A percentile compares a stretch with the other conserved stretches of the same genome.
These are phyloP conservation scores for Pachycephala philippinensis DNA, from an alignment of 2,113 vertebrate species.

Conservation along the genomic window DNA sequence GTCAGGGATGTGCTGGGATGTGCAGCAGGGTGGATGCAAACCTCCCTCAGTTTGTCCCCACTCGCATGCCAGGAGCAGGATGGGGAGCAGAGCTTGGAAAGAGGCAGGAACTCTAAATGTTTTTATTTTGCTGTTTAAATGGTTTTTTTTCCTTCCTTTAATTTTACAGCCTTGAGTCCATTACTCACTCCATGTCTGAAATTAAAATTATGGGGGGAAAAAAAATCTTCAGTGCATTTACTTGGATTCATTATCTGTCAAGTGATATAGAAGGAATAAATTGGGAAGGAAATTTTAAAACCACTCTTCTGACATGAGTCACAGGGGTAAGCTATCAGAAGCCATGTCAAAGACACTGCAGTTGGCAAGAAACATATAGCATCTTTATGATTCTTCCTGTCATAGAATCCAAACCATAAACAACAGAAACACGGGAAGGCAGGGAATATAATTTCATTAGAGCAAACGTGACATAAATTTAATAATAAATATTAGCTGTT, in stretches of 20 bases:
- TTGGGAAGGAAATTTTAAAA: conserved; percentile 40
- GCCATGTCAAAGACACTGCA: not conserved
- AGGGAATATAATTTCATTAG: conserved; percentile 59
- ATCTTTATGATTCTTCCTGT: conserved; percentile 10
- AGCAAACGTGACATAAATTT: conserved; percentile 50
- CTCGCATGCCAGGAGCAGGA: not conserved
- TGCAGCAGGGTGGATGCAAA: not conserved
- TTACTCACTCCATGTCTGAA: not conserved
- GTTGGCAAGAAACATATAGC: not conserved
- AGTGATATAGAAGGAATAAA: conserved; percentile 16
- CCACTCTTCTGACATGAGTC: conserved; percentile 32
- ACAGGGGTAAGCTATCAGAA: conserved; percentile 28
- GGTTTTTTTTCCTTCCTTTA: not conserved
- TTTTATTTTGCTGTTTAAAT: not conserved
- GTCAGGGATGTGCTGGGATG: not conserved
- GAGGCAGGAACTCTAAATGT: not conserved
- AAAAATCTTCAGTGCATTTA: not conserved
- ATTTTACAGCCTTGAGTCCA: not conserved
- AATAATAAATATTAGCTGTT: conserved; percentile 68
- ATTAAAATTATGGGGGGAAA: not conserved
- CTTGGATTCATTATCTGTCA: conserved; percentile 24
- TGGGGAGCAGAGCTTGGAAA: not conserved
- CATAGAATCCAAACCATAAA: conserved; percentile 48
- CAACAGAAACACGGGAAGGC: conserved; percentile 42
- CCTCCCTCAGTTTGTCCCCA: not conserved